Base-by-base conservation (phyloP, 2,113 vertebrate species). In the Forbesichthys papilliferus region DNA sequence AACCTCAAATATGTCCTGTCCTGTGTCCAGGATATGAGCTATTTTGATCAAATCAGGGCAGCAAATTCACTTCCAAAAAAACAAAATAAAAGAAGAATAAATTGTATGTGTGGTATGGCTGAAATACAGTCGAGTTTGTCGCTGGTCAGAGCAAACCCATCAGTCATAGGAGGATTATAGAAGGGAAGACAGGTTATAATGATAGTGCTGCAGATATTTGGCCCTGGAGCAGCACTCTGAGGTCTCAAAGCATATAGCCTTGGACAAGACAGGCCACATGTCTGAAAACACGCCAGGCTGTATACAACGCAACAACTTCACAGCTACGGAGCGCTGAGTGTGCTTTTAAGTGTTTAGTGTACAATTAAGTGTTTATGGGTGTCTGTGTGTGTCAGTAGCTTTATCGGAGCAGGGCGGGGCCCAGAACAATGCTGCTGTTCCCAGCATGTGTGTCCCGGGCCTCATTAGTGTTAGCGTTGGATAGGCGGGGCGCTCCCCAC, bases 401-500 rank as follows among this genome's bases (percentile, higher is more conserved):
- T 33, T 36, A 33, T 11, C 69, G 42, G 65, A 62, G 61, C 64
- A 11, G 64, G 73, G 68, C 61, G 74, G 75, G 83, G 82, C 9
- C 10, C 20, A 65, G 70, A 84, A 91, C 88, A 92, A 92, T 91
- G 75, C 82, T 68, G 65, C 68, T 51, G 80, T 87, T 92, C 90
- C 87, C 86, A 88, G 83, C 34, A 75, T 86, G 84, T 57, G 79
- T 74, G 88, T 89, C 79, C 74, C 53, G 62, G 83, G 86, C 66
- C 87, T 93, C 90, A 91, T 93, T 92, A 93, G 86, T 63, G 74
- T 53, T 27, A 2, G 66, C 79, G 70, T 87, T 92, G 87, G 27
- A 92, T 88, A 92, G 85, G 79, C 68, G 54, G 66, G 82, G 83
- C 81, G 69, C 82, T 77, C 81, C 89, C 87, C 88, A 86, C 77